Percentiles rank a stretch among this genome's conserved stretches.
Evolutionary conservation across 2,888 invertebrate species (phyloP).

Genomic region (Gnatocerus cornutus): DNA sequence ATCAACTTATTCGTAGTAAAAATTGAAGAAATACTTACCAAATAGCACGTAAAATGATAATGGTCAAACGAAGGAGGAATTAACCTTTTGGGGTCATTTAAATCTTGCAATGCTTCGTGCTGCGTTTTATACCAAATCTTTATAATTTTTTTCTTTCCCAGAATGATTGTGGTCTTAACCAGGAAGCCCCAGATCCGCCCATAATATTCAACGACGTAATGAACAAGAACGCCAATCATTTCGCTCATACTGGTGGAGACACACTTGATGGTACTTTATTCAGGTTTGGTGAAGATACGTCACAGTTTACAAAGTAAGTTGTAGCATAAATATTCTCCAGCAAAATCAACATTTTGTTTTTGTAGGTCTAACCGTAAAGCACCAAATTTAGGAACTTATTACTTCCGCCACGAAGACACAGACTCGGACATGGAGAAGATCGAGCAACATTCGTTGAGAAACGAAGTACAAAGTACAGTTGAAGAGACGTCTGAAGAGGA

Average conservation of each 20-base stretch:
- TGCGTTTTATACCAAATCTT: too few species aligned
- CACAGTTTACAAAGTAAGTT: slow-evolving; percentile 65
- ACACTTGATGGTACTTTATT: slow-evolving; percentile 42
- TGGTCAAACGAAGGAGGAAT: too few species aligned
- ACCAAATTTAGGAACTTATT: slow-evolving; percentile 88
- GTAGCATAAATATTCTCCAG: background rate
- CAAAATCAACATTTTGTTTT: slow-evolving; percentile 9
- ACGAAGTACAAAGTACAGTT: slow-evolving; percentile 66
- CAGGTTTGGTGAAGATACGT: slow-evolving; percentile 62
- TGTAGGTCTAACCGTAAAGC: slow-evolving; percentile 83
- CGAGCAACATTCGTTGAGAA: slow-evolving; percentile 53
- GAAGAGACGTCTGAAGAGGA: slow-evolving; percentile 80
- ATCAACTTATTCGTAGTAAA: too few species aligned
- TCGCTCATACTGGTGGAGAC: slow-evolving; percentile 41
- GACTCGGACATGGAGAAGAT: slow-evolving; percentile 84
- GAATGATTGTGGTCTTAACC: slow-evolving; percentile 56
- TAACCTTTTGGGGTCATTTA: background rate
- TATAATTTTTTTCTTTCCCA: slow-evolving; percentile 55
- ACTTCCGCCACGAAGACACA: slow-evolving; percentile 90
- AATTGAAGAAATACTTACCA: too few species aligned
- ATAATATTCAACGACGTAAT: slow-evolving; percentile 60
- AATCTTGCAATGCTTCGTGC: background rate
- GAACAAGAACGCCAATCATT: slow-evolving; percentile 55
- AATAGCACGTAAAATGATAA: too few species aligned
- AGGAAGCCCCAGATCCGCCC: slow-evolving; percentile 40